Evolutionary conservation across 2,888 invertebrate species (phyloP), one percentile per base, ranked within the genome.

Genomic region (Aphidius colemani): DNA sequence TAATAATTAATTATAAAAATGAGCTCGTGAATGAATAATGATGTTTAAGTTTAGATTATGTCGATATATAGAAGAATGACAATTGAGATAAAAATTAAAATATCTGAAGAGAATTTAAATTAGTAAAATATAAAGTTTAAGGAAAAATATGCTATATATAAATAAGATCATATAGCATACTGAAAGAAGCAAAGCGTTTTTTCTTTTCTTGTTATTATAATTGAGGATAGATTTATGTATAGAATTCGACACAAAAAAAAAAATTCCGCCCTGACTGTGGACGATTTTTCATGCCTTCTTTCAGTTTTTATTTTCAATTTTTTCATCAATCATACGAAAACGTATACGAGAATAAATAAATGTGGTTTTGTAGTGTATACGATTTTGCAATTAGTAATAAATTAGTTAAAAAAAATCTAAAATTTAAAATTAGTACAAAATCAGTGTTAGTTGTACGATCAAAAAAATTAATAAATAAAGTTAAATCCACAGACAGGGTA

Each of bases 261-360:
- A 51, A 51, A 7, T 39, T 59, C 59, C 51, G 60, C 61, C 69
- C 65, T 40, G 66, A 67, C 69, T 69, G 69, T 69, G 69, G 69
- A 68, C 49, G 55, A 46, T 18, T 30, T 46, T 61, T 57, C 53
- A 53, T 41, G 6, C 45, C 53, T 40, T 18, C n/a, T 49, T 43
- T 9, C 9, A 39, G 43, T 63, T 59, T 56, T 40, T 63, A 46
- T 63, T 51, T 40, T 40, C 18, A 30, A 39, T 45, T 50, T 50
- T 48, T 55, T 49, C 18, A 53, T 10, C 6, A 51, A 60, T 60
- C 13, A 60, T 55, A 41, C 48, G 45, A 53, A 11, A 58, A 40
- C 11, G 60, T 51, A 53, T 53, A 60, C 59, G 30, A 65, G 40
- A 53, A 39, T 18, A 44, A 46, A 58, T 46, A 50, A 55, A 60